Evolutionary conservation across 2,113 vertebrate species (phyloP), one percentile per base, ranked within the genome.

Genomic region (Sinocyclocheilus anshuiensis): DNA sequence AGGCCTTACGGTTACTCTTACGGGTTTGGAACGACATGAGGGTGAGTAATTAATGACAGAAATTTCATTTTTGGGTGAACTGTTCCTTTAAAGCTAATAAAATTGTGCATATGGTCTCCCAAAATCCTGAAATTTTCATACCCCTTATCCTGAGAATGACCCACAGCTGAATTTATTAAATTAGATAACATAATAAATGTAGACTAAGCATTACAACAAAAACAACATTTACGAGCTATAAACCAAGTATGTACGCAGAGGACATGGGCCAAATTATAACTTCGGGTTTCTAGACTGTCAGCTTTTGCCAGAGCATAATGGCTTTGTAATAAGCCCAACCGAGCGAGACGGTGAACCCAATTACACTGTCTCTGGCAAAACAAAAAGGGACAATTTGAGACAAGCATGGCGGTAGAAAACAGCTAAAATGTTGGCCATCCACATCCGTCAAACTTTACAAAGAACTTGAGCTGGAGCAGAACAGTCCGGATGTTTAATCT

Each of bases 261-360:
- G 39, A 39, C 18, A 90, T 91, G 50, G 89, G 87, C 86, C 91
- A 92, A 90, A 92, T 91, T 83, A 90, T 24, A 89, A 86, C 89
- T 84, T 83, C 48, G 36, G 5, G 39, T 69, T 83, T 33, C 77
- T 15, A 36, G 74, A 90, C 61, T 55, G 82, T 61, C 67, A 65
- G 61, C 77, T 88, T 85, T 88, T 53, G 6, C 84, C 74, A 88
- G 72, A 89, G 86, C 84, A 90, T 91, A 90, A 90, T 89, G 88
- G 61, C 86, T 59, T 33, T 75, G 83, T 88, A 89, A 93, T 91
- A 87, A 91, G 86, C 84, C 77, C 86, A 86, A 75, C 86, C 84
- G 89, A 92, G 88, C 75, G 16, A 91, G 89, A 91, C 89, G 29
- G 7, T 84, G 87, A 89, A 91, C 87, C 84, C 90, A 92, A 90